Base-by-base conservation (phyloP, 2,888 invertebrate genomes). In the Chymomyza caudatula region DNA sequence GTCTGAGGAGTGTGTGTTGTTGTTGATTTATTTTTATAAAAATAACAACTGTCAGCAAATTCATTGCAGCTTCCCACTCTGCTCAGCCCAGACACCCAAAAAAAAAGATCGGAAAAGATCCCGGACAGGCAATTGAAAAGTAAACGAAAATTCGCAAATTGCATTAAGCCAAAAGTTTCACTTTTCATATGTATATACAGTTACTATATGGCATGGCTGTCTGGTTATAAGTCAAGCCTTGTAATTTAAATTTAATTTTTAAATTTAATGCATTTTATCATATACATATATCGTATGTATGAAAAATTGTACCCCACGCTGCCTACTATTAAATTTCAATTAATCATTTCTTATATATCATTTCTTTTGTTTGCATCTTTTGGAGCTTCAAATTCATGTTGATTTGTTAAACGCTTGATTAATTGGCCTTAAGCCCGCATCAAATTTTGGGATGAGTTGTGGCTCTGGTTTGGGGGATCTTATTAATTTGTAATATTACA, bases 361-460 rank as follows among this genome's bases (percentile, higher is more conserved):
- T 19, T 52, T 19, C 56, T 51, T 56, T 64, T 68, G 66, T 67
- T 68, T 66, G 63, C 6, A 56, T 67, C 67, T 69, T 15, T 17
- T 52, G 15, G 25, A 54, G 17, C 22, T n/a, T 23, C 22, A 25
- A 22, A 23, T n/a, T 29, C 25, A 54, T 29, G 80, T 73, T 84
- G 82, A 81, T 78, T 84, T 84, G 82, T 81, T 81, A 82, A 81
- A 81, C 84, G 76, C 71, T 78, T 77, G 77, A 81, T 81, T 82
- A 84, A 81, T 81, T 81, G 77, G 72, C 71, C 69, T 55, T 63
- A 75, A 67, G 78, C 80, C 80, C 80, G 84, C 80, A 80, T 80
- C 17, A 8, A 67, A 47, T 54, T 60, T 63, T 69, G 65, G 56
- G n/a, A n/a, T n/a, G n/a, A n/a, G 65, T 65, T 63, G 25, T 64